Evolutionary conservation across 53 echinoderm and acorn worm genomes (phyloP), one percentile per base, ranked within the genome.

Genomic region (Stichopus horrens): DNA sequence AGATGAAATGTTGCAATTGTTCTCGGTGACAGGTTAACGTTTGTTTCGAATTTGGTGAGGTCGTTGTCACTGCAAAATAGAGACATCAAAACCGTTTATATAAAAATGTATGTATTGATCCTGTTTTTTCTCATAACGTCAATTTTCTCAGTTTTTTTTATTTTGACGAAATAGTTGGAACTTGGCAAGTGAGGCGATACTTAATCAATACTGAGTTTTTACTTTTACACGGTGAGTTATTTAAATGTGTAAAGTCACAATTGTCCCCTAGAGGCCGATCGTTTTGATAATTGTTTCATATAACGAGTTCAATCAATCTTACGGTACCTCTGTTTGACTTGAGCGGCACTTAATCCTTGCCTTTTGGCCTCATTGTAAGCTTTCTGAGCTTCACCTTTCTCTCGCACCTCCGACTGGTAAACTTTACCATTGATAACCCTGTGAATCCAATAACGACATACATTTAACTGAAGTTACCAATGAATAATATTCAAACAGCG

Each of bases 311-410:
- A 37, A 37, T 37, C 37, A 37, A 37, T 37, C 37, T 37, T 37
- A 37, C 0, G 37, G 37, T 76, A 74, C 75, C 75, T 74, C 55
- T 94, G 93, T 58, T 90, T 92, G 74, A 96, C 96, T 52, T 96
- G 96, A 14, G 92, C 93, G n/a, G 96, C 93, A 7, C 90, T 96
- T 23, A 94, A 92, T 58, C 96, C 96, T 23, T 88, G 90, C 7
- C 91, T 58, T 76, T 83, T 93, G 4, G 96, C 96, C 9, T 88
- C 88, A 57, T 96, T 90, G 88, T 94, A 96, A 7, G 88, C 91
- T 83, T 86, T 94, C 86, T 96, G 93, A 7, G 96, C 96, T 54
- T 90, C 92, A 76, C 93, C 88, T 58, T 96, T 96, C 23, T 93
- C 92, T 9, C 92, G 80, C 13, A 96, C 94, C 56, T 88, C 75